Evolutionary conservation across 1,140 invertebrate genomes (phyloP).

Genomic region (Periplaneta americana): DNA sequence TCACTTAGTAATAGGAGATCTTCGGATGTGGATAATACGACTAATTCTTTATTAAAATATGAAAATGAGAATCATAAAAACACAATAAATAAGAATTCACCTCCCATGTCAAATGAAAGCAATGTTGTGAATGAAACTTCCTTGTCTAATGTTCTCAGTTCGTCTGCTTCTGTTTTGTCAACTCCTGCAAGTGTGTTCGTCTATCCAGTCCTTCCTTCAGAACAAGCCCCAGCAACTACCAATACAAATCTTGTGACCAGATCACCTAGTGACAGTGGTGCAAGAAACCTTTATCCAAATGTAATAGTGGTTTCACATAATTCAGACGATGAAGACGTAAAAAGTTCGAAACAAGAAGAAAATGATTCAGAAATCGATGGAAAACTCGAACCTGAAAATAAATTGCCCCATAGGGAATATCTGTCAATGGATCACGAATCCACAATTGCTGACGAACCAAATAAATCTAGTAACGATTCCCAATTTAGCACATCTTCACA

Average conservation of each 20-base stretch:
- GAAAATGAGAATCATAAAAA: not conserved
- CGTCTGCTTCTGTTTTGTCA: not conserved
- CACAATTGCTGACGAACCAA: not conserved
- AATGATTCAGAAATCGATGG: not conserved
- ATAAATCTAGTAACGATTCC: not conserved
- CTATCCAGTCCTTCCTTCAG: no score
- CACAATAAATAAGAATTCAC: not conserved
- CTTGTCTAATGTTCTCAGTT: not conserved
- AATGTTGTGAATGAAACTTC: not conserved
- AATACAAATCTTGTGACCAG: not conserved
- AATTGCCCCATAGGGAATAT: not conserved
- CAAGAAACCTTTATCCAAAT: not conserved
- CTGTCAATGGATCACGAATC: not conserved
- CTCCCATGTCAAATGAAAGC: not conserved
- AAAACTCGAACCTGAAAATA: not conserved
- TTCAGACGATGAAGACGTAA: not conserved
- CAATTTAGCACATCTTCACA: no score
- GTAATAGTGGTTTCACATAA: not conserved
- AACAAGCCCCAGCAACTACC: not conserved
- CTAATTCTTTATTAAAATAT: not conserved
- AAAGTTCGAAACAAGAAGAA: no score
- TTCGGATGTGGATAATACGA: not conserved
- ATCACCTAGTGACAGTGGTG: not conserved
- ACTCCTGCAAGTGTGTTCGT: not conserved
- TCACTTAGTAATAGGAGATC: not conserved